Evolutionary conservation across 1,140 invertebrate species (phyloP), one percentile per base, ranked within the genome.

Genomic region (Reticulitermes speratus): DNA sequence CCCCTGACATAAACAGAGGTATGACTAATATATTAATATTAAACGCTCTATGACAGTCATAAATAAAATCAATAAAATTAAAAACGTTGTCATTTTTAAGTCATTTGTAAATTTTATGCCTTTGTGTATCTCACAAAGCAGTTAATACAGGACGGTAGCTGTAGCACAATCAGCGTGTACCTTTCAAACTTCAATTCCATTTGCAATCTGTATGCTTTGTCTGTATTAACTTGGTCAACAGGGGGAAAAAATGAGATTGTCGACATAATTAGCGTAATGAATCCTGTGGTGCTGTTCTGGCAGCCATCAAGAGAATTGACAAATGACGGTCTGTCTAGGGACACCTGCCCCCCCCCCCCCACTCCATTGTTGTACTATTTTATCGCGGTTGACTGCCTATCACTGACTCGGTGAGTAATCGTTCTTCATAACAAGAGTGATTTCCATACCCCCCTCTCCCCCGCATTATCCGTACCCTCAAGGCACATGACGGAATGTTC

Each of bases 231-330:
- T 75, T 30, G 65, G 65, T 75, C n/a, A 75, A n/a, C 65, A 84
- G 45, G 25, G 44, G 30, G 6, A 45, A 84, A 44, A 84, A 44
- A 86, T 32, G n/a, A 86, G 44, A 65, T 65, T 86, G 65, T 75
- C 65, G 75, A 52, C 81, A 86, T 86, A 86, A 86, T 86, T 86
- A 86, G 85, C 59, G 85, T 86, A 86, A 86, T 86, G 59, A 85
- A 85, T 48, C 85, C 85, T 44, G 83, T 75, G 65, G 44, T 44
- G 48, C 19, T 25, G 44, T 2, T 9, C 32, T 44, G 83, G 25
- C 48, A 44, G 85, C 52, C 32, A 45, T 44, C 84, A 52, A 7
- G 65, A 75, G 44, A 44, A 44, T 45, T 86, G 85, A 86, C 85
- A 86, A 86, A 86, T 86, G 85, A 69, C 85, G 25, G 59, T 86